A percentile compares a stretch with the other conserved stretches of the same genome.
These are phyloP conservation scores for Lemur catta DNA, from an alignment of 2,797 vertebrate species.

Conservation along the genomic window DNA sequence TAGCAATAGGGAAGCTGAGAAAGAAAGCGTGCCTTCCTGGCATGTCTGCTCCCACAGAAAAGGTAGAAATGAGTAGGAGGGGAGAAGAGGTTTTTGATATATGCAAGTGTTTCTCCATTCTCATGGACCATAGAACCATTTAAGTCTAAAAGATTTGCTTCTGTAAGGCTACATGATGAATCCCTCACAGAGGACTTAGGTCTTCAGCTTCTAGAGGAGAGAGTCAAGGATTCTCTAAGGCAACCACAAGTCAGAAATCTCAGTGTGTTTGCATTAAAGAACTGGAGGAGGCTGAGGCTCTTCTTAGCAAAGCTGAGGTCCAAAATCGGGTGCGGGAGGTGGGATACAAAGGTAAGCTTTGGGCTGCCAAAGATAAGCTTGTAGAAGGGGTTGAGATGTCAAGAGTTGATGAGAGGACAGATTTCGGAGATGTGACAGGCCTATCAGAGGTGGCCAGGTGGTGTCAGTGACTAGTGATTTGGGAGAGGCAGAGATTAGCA, in stretches of 20 bases:
- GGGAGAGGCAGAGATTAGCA: not conserved
- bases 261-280: not conserved
- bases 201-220: not conserved
- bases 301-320: not conserved
- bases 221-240: not conserved
- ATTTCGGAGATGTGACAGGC: slow-evolving; percentile 68
- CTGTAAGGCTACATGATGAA: not conserved
- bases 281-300: not conserved
- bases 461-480: not conserved
- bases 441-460: not conserved
- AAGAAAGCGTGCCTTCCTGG: not conserved
- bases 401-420: not conserved
- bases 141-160: slow-evolving; percentile 80
- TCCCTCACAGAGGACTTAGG: not conserved
- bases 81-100: not conserved
- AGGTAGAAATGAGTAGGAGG: not conserved
- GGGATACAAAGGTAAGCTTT: slow-evolving; percentile 83
- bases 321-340: not conserved
- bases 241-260: not conserved
- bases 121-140: slow-evolving; percentile 46
- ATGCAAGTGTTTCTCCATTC: not conserved
- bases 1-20: not conserved
- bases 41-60: not conserved
- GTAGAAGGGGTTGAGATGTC: slow-evolving; percentile 80
- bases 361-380: slow-evolving; percentile 88